Base-by-base conservation (phyloP, 2,797 vertebrate species). In the Caiman crocodilus region DNA sequence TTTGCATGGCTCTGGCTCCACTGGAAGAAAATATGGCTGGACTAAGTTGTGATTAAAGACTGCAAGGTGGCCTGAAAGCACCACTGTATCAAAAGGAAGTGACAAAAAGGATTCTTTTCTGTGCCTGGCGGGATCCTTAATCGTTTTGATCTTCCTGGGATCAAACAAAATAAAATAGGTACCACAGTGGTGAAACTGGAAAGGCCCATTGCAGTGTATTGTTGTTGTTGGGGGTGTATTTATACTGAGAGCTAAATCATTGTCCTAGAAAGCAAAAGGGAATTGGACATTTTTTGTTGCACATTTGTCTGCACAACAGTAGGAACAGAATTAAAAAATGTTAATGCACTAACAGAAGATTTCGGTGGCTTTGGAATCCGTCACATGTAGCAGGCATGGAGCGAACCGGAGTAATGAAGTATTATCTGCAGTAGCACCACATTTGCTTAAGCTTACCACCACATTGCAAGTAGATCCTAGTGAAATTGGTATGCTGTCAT, bases 311-410 rank as follows among this genome's bases (percentile, higher is more conserved):
- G 57, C 61, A 85, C 81, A 93, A 78, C 82, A 60, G 21, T 78
- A 55, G 64, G 94, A 84, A 90, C 93, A 93, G 94, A 96, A 95
- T 82, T 84, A 84, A 91, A 65, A 93, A 92, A 94, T 87, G 0
- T 50, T 90, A 88, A 81, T 89, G 50, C 86, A 74, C 82, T 89
- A 73, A 58, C 35, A 85, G 84, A 87, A 93, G 42, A 18, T 88
- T 93, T 94, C 75, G 84, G 67, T 87, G 42, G 23, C 82, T 94
- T 92, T 89, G 84, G 64, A 95, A 64, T 11, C 55, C 25, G 74
- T 84, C 17, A 50, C 6, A 55, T 80, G 58, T 88, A 87, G 84
- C 92, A 90, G 61, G 69, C 13, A 14, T 82, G 75, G 76, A 88
- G 88, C 60, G 58, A 92, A 82, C 85, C 85, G 91, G 81, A 90